These are phyloP conservation scores for Brachionus paranguensis DNA, from an alignment of 1,140 invertebrate genomes.

Conservation along the genomic window DNA sequence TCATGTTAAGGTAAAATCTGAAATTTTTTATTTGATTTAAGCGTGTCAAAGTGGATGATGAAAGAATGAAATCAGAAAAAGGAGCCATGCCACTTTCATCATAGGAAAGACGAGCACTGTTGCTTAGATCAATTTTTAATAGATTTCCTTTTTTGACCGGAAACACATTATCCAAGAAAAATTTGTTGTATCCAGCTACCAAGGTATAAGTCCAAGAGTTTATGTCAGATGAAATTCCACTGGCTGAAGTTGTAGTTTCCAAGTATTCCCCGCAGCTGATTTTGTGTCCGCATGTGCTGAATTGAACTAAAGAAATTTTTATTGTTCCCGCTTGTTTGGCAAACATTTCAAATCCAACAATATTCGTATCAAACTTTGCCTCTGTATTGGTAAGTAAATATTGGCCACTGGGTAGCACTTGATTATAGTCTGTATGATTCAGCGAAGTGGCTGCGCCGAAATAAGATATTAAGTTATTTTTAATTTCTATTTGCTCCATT, in stretches of 20 bases:
- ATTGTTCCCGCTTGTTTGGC: not conserved
- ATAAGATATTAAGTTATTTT: not conserved
- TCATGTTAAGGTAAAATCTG: not conserved
- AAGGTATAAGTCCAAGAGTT: not conserved
- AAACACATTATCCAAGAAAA: not conserved
- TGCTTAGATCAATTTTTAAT: not conserved
- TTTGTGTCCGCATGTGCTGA: not conserved
- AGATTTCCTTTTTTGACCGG: not conserved
- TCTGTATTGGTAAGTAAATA: slow-evolving; percentile 6
- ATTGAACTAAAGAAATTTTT: not conserved
- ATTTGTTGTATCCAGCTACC: not conserved
- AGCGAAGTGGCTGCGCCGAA: not conserved
- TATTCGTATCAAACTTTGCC: not conserved
- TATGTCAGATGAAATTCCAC: not conserved
- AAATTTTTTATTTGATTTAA: slow-evolving; percentile 6
- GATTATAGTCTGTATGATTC: not conserved
- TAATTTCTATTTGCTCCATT: not conserved
- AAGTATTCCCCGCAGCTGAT: not conserved
- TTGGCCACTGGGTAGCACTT: not conserved
- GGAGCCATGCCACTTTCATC: not conserved
- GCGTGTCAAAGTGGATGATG: not conserved
- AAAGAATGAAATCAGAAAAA: not conserved
- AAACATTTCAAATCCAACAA: not conserved
- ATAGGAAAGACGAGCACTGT: not conserved
- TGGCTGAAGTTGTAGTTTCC: not conserved